phyloP scores from a whole-genome alignment of 2,888 invertebrate species.

The Rhagonycha fulva region DNA sequence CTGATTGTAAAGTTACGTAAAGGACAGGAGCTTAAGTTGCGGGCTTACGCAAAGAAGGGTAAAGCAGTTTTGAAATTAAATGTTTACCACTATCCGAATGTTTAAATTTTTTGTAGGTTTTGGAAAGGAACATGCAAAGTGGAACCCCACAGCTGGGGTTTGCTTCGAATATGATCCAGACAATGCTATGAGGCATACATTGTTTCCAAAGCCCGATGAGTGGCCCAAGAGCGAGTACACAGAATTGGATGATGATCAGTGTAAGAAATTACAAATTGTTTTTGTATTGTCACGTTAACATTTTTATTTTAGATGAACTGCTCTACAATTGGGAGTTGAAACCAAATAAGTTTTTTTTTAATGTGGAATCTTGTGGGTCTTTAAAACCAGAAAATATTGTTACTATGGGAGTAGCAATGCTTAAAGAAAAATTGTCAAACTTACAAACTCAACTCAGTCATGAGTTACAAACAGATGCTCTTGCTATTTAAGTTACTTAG shows the following conservation, averaged over 20 bases:
- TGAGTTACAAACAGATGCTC: constrained; percentile 82
- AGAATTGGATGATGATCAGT: constrained; percentile 89
- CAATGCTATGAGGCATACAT: constrained; percentile 93
- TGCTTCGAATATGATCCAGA: constrained; percentile 99
- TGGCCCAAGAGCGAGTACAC: constrained; percentile 99
- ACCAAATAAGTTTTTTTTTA: constrained; percentile 96
- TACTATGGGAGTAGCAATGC: constrained; percentile 87
- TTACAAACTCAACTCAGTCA: constrained; percentile 91
- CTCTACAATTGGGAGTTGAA: constrained; percentile 93
- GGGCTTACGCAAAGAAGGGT: constrained; percentile 95
- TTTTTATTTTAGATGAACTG: constrained; percentile 71
- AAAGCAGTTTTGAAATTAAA: neutral
- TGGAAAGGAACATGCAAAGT: constrained; percentile 99
- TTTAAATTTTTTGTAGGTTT: constrained; percentile 60
- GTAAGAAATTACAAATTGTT: constrained; percentile 55
- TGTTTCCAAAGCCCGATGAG: constrained; percentile 95
- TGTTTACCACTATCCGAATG: neutral
- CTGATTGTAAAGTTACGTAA: constrained; percentile 73
- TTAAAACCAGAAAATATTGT: constrained; percentile 97
- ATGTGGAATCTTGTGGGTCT: constrained; percentile 95
- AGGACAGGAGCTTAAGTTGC: constrained; percentile 90
- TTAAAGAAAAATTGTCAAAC: constrained; percentile 95
- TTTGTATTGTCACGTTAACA: neutral
- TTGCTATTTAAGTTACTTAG: constrained; percentile 63
- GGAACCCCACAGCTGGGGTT: constrained; percentile 99